Conservation (phyloP, 2,113 vertebrate genomes). For the Thermophis baileyi region DNA sequence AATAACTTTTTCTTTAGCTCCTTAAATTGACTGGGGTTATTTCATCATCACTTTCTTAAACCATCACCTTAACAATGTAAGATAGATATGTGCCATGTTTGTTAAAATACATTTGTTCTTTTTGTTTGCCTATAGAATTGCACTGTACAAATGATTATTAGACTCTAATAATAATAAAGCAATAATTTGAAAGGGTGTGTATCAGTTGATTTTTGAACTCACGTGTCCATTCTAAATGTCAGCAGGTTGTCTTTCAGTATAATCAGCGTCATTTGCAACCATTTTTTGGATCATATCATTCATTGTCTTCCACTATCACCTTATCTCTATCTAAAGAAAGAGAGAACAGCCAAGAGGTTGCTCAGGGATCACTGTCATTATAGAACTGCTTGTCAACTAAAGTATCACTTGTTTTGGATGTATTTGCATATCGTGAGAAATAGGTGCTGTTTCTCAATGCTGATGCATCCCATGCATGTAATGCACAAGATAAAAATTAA, state of each 20-base stretch:
- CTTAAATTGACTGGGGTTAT: neutral
- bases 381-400: neutral
- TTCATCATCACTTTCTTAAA: neutral
- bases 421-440: neutral
- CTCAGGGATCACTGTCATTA: neutral
- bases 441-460: neutral
- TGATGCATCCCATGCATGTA: neutral
- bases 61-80: neutral
- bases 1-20: neutral
- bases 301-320: neutral
- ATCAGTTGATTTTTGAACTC: neutral
- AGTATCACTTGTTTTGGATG: neutral
- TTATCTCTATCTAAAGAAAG: neutral
- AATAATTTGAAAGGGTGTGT: neutral
- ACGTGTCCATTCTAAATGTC: neutral
- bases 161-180: neutral
- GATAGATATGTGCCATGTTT: neutral
- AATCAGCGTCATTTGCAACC: neutral
- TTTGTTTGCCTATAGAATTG: neutral
- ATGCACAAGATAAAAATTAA: neutral
- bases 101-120: neutral
- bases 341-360: neutral
- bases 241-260: neutral
- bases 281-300: too few species aligned
- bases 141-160: neutral